Evolutionary conservation across 2,797 vertebrate genomes (phyloP).

Genomic region (Pangasius macronema): DNA sequence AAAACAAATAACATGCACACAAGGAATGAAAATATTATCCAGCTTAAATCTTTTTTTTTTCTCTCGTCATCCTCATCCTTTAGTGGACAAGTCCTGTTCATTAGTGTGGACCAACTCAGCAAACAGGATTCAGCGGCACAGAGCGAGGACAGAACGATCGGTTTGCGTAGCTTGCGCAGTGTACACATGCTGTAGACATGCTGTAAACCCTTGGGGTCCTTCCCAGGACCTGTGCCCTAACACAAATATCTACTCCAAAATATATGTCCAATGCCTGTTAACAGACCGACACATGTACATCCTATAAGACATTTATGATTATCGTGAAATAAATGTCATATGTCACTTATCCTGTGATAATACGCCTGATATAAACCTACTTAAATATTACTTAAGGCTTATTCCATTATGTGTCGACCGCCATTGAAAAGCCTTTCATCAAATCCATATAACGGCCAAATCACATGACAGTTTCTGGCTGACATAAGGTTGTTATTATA

Average conservation of each 20-base stretch:
- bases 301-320: no score
- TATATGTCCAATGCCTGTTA: constrained; percentile 62
- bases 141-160: constrained; percentile 69
- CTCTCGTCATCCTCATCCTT: constrained; percentile 68
- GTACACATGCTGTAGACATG: constrained; percentile 71
- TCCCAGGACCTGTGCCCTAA: constrained; percentile 70
- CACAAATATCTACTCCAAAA: constrained; percentile 75
- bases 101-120: constrained; percentile 72
- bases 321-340: no score
- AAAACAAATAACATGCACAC: constrained; percentile 67
- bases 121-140: constrained; percentile 73
- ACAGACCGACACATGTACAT: no score
- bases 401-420: background rate
- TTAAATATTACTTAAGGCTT: background rate
- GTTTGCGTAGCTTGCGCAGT: constrained; percentile 65
- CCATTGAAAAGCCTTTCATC: background rate
- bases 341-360: no score
- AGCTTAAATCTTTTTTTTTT: constrained; percentile 70
- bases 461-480: background rate
- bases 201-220: constrained; percentile 68
- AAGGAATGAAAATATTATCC: constrained; percentile 71
- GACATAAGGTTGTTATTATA: background rate
- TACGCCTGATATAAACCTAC: background rate
- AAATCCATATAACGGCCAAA: background rate
- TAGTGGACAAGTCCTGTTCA: constrained; percentile 78